Percentiles rank a stretch among this genome's conserved stretches.
These are phyloP conservation scores for Athrips mouffetella DNA, from an alignment of 2,888 invertebrate genomes.

Conservation along the genomic window DNA sequence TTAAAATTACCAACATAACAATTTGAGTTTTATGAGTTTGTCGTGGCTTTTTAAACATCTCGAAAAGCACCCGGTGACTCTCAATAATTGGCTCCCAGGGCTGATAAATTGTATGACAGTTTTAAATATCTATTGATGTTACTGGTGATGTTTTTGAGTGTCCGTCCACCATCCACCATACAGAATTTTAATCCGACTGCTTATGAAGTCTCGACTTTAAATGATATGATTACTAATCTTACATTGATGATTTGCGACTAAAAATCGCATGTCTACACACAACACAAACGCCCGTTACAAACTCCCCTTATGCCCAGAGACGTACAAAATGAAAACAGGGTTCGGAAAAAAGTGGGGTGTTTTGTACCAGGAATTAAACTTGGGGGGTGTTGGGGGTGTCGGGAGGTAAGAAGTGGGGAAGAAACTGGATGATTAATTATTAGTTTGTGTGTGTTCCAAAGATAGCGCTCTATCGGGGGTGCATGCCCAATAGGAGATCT, in stretches of 20 bases:
- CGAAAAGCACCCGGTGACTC: too few species aligned
- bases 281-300: constrained; percentile 4
- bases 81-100: too few species aligned
- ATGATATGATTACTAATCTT: neutral
- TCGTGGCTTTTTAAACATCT: too few species aligned
- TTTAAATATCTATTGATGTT: too few species aligned
- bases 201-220: too few species aligned
- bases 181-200: too few species aligned
- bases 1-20: too few species aligned
- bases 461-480: constrained; percentile 46
- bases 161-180: too few species aligned
- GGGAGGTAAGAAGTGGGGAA: constrained; percentile 42
- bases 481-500: constrained; percentile 25
- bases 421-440: constrained; percentile 76
- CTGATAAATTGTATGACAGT: too few species aligned
- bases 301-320: constrained; percentile 29
- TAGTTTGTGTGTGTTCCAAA: constrained; percentile 74
- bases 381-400: constrained; percentile 37
- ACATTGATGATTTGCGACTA: neutral
- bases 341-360: constrained; percentile 59
- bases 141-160: too few species aligned
- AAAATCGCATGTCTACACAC: constrained; percentile 20
- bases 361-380: constrained; percentile 71
- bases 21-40: too few species aligned
- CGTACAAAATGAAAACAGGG: constrained; percentile 71